Conservation (phyloP, 2,113 vertebrate species). For the Montifringilla adamsi region DNA sequence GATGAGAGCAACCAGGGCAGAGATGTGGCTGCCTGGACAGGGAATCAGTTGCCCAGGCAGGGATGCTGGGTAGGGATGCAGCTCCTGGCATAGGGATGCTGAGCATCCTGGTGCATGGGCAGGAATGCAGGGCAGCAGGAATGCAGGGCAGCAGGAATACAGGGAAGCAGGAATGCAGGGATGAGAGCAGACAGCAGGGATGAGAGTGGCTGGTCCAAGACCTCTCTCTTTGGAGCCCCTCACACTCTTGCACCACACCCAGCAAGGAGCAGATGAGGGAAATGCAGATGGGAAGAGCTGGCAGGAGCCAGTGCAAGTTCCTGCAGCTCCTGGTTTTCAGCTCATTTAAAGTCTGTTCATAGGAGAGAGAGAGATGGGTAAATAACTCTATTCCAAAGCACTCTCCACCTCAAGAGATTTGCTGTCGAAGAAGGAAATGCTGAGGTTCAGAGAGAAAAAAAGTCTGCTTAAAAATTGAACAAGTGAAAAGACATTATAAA, state of each 20-base stretch:
- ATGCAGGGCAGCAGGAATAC: neutral
- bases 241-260: rapidly evolving
- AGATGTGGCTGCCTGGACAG: too few relatives aligned
- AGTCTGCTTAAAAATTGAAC: neutral
- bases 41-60: neutral
- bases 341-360: neutral
- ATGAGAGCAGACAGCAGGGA: neutral
- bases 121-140: neutral
- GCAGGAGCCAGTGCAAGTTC: neutral
- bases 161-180: neutral
- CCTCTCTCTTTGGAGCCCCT: neutral
- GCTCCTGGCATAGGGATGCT: neutral
- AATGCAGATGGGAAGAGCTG: neutral
- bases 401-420: neutral
- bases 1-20: neutral
- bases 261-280: neutral
- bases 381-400: neutral
- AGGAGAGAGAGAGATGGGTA: neutral
- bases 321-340: neutral
- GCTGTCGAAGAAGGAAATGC: neutral
- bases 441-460: neutral
- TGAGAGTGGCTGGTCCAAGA: neutral
- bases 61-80: neutral
- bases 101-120: neutral
- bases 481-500: neutral